phyloP scores from a whole-genome alignment of 2,113 vertebrate species.

The Sminthopsis crassicaudata region DNA sequence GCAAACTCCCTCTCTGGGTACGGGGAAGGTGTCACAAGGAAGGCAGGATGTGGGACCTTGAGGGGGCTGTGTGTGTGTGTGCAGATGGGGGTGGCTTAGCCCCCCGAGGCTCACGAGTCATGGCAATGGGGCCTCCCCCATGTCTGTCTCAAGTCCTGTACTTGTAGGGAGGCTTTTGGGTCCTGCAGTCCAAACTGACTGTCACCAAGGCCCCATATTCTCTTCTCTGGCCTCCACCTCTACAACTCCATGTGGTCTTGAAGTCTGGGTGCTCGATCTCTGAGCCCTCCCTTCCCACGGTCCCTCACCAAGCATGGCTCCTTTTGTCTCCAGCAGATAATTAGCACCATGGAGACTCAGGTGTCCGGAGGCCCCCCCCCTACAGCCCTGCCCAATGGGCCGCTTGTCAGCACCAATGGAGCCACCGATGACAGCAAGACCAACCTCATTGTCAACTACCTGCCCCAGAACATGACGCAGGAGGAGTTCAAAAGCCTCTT shows the following conservation, averaged over 20 bases:
- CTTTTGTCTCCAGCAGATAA: slow-evolving; percentile 94
- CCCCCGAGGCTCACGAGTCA: too few species aligned
- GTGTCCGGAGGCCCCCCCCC: slow-evolving; percentile 95
- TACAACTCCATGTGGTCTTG: accelerated
- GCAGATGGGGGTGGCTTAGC: too few species aligned
- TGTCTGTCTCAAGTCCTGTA: too few species aligned
- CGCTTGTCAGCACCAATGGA: slow-evolving; percentile 90
- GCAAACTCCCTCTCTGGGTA: not conserved
- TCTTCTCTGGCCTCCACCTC: not conserved
- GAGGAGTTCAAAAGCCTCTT: slow-evolving; percentile 98
- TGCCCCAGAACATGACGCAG: slow-evolving; percentile 99
- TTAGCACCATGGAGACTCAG: slow-evolving; percentile 99
- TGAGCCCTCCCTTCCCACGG: accelerated
- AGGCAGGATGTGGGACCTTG: not conserved
- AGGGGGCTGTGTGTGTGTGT: not conserved
- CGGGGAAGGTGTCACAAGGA: too few species aligned
- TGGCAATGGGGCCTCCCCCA: not conserved
- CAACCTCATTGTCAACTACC: slow-evolving; percentile 98
- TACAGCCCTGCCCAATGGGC: slow-evolving; percentile 92
- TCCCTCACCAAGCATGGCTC: slow-evolving; percentile 42
- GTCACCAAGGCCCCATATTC: not conserved
- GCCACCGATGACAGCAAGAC: slow-evolving; percentile 97
- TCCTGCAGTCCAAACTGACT: not conserved
- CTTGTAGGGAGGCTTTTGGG: not conserved
- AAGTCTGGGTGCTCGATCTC: not conserved